A percentile compares a stretch with the other conserved stretches of the same genome.
Conservation (phyloP, 1,140 invertebrate genomes). For the Sipha flava region DNA sequence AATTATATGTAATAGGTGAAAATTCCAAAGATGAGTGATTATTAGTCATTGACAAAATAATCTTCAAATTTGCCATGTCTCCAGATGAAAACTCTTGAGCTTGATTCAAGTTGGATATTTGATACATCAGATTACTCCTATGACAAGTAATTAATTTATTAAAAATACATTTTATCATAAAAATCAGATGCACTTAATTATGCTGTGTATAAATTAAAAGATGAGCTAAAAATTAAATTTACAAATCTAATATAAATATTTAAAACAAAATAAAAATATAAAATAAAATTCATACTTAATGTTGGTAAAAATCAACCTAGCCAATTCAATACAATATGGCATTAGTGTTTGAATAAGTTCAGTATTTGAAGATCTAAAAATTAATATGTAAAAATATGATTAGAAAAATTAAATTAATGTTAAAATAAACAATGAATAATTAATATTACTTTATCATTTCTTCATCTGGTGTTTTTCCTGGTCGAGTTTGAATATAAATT, state of each 20-base stretch:
- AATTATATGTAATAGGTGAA: slow-evolving; percentile 8
- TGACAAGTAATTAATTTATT: background rate
- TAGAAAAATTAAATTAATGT: background rate
- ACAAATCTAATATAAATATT: background rate
- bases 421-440: too few species aligned
- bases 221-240: background rate
- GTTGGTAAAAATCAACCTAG: background rate
- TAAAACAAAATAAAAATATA: background rate
- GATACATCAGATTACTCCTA: background rate
- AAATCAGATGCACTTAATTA: too few species aligned
- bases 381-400: background rate
- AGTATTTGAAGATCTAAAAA: background rate
- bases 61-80: slow-evolving; percentile 9
- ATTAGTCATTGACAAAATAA: slow-evolving; percentile 21
- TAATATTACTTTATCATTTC: background rate
- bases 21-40: slow-evolving; percentile 6
- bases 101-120: background rate
- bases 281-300: slow-evolving; percentile 13
- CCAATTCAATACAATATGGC: slow-evolving; percentile 15
- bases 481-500: background rate
- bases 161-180: background rate
- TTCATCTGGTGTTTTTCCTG: slow-evolving; percentile 1
- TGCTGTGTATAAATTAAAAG: too few species aligned
- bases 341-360: background rate
- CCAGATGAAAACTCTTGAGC: background rate